Evolutionary conservation across 2,888 invertebrate species (phyloP).

Genomic region (Chymomyza caudatula): DNA sequence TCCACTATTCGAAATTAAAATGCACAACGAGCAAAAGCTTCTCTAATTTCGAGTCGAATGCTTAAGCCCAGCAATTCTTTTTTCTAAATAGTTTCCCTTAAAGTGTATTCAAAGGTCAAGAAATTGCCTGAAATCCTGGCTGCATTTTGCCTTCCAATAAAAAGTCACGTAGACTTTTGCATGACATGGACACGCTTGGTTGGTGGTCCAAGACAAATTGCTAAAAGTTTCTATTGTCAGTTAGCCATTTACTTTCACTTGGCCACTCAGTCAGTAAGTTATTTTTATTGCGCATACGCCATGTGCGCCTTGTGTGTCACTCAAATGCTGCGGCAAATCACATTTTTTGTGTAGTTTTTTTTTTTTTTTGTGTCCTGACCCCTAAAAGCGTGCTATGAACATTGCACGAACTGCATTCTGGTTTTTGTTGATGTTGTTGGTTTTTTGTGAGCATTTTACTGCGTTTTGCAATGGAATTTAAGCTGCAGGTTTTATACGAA

Average conservation of each 20-base stretch:
- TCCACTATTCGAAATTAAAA: no score
- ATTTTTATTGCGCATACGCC: slow-evolving; percentile 71
- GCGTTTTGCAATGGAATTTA: not conserved
- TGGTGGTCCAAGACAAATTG: not conserved
- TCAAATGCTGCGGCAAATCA: not conserved
- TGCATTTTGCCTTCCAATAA: not conserved
- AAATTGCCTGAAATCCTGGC: not conserved
- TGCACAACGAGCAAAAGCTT: no score
- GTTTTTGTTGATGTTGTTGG: not conserved
- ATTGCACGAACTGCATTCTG: not conserved
- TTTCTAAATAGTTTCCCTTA: not conserved
- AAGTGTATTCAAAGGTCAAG: not conserved
- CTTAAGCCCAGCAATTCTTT: no score
- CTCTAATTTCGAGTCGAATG: no score
- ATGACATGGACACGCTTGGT: slow-evolving; percentile 38
- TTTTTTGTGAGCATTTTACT: slow-evolving; percentile 6
- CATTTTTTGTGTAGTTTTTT: slow-evolving; percentile 29
- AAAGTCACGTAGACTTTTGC: slow-evolving; percentile 62
- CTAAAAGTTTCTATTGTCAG: not conserved
- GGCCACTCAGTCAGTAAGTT: slow-evolving; percentile 42
- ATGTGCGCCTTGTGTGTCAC: slow-evolving; percentile 27
- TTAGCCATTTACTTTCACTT: slow-evolving; percentile 10
- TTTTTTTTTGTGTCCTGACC: slow-evolving; percentile 21
- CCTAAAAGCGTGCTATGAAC: slow-evolving; percentile 26
- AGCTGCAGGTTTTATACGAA: not conserved